Evolutionary conservation across 2,888 invertebrate genomes (phyloP).

Genomic region (Pharmacophagus antenor): DNA sequence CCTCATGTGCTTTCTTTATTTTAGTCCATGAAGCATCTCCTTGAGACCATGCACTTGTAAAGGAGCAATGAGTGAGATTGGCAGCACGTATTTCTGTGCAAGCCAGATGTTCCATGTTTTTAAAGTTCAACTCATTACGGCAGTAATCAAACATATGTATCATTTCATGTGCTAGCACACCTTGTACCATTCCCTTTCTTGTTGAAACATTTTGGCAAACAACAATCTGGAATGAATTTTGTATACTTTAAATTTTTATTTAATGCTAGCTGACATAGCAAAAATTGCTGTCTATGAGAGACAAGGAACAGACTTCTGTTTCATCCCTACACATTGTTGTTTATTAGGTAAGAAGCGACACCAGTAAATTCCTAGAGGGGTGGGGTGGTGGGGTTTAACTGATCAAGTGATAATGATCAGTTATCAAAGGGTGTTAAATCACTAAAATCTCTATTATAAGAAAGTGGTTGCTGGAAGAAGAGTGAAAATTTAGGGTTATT

Average conservation of each 20-base stretch:
- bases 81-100: slow-evolving; percentile 98
- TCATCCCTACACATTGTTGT: no score
- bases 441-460: no score
- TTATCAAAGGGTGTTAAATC: no score
- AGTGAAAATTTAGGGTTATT: no score
- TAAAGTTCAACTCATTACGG: slow-evolving; percentile 92
- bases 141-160: slow-evolving; percentile 98
- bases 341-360: no score
- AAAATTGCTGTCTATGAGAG: no score
- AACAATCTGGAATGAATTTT: slow-evolving; percentile 83
- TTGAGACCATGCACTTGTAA: slow-evolving; percentile 88
- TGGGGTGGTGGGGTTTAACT: no score
- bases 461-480: no score
- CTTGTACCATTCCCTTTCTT: slow-evolving; percentile 85
- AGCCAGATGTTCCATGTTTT: slow-evolving; percentile 94
- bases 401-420: no score
- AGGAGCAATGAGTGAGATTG: slow-evolving; percentile 95
- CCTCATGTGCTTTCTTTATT: slow-evolving; percentile 89
- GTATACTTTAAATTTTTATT: not conserved
- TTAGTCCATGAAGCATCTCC: slow-evolving; percentile 88
- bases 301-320: no score
- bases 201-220: slow-evolving; percentile 93
- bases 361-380: no score
- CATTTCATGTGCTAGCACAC: slow-evolving; percentile 94
- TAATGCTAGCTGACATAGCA: not conserved